phyloP scores from a whole-genome alignment of 2,113 vertebrate species.

The Donacobius atricapilla region DNA sequence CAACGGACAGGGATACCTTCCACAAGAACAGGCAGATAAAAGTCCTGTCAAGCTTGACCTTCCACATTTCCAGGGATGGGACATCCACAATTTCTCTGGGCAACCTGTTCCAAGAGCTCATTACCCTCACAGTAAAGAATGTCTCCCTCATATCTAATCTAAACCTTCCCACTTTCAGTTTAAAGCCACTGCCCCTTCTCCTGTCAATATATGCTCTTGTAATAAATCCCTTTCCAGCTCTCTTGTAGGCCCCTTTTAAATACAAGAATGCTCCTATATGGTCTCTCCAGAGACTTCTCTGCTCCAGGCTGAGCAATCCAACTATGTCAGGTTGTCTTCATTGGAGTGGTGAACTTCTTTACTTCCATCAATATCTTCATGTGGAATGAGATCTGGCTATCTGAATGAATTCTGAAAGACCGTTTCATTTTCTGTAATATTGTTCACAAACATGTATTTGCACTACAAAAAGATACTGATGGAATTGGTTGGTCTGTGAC shows the following conservation, averaged over 20 bases:
- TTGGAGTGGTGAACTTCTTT: not conserved
- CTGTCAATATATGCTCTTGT: not conserved
- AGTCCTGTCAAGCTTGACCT: rapidly evolving
- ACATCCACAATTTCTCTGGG: not conserved
- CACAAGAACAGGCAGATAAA: not conserved
- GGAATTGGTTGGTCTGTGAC: not conserved
- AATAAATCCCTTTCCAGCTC: not conserved
- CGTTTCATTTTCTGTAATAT: not conserved
- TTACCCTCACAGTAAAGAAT: not conserved
- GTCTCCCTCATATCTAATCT: not conserved
- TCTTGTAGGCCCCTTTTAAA: not conserved
- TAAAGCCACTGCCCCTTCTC: not conserved
- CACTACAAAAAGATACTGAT: not conserved
- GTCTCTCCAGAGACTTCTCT: not conserved
- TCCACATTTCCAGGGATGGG: not conserved
- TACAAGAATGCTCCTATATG: not conserved
- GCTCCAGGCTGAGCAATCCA: not conserved
- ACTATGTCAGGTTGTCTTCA: not conserved
- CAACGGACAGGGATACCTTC: not conserved
- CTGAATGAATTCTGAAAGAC: not conserved
- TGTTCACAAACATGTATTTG: not conserved
- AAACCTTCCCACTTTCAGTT: not conserved
- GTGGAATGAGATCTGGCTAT: not conserved
- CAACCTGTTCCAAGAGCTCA: not conserved
- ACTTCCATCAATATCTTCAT: not conserved